Conservation (phyloP, 2,113 vertebrate species). For the Calidris pygmaea region DNA sequence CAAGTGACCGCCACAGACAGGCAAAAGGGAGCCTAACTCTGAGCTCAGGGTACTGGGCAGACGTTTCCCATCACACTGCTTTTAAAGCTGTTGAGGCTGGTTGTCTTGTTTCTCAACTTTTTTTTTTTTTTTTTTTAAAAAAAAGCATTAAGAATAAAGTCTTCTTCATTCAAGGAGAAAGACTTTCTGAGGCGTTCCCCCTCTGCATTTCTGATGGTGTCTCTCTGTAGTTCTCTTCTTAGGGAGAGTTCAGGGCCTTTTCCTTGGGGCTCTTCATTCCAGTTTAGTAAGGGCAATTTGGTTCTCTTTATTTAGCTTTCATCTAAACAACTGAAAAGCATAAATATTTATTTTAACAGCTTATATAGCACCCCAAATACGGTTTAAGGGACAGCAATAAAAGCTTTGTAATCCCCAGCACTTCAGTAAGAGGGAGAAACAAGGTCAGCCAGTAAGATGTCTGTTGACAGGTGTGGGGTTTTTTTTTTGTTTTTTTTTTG, state of each 20-base stretch:
- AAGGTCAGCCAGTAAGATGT: not conserved
- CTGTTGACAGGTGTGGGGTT: not conserved
- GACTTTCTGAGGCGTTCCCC: not conserved
- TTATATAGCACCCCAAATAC: not conserved
- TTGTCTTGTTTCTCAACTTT: not conserved
- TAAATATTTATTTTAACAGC: not conserved
- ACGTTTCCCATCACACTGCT: not conserved
- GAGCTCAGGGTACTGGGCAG: not conserved
- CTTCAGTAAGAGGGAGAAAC: not conserved
- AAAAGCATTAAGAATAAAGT: not conserved
- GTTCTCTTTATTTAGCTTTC: not conserved
- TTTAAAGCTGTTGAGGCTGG: not conserved
- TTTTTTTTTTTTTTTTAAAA: too few species aligned
- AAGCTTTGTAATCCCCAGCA: not conserved
- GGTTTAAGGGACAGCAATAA: not conserved
- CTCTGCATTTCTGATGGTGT: not conserved
- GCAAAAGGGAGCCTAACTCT: not conserved
- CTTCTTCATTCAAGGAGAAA: not conserved
- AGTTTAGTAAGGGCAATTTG: not conserved
- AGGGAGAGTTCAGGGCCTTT: not conserved
- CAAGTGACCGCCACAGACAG: not conserved
- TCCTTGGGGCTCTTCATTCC: not conserved
- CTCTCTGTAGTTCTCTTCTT: not conserved
- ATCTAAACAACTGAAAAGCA: not conserved
- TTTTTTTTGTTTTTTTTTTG: rapidly evolving